phyloP scores from a whole-genome alignment of 2,113 vertebrate genomes.

The Empidonax traillii region DNA sequence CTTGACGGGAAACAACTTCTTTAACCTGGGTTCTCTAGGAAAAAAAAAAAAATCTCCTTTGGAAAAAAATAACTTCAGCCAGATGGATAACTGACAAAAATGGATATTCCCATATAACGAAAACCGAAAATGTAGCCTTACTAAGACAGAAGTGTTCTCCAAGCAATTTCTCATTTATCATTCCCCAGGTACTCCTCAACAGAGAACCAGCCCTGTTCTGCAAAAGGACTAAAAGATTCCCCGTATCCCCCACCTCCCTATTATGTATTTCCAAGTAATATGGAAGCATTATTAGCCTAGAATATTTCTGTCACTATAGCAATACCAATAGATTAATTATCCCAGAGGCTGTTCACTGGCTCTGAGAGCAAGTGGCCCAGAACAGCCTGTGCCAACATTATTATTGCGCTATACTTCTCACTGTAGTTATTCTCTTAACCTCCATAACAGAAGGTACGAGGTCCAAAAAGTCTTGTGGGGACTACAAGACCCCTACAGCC shows the following conservation, averaged over 20 bases:
- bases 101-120: neutral
- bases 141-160: neutral
- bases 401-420: neutral
- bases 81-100: neutral
- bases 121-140: neutral
- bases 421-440: neutral
- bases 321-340: constrained; percentile 33
- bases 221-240: neutral
- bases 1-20: neutral
- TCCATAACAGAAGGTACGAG: neutral
- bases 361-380: neutral
- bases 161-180: neutral
- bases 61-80: neutral
- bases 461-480: neutral
- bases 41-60: neutral
- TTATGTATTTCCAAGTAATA: neutral
- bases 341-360: neutral
- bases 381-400: neutral
- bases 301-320: constrained; percentile 22
- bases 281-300: neutral
- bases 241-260: neutral
- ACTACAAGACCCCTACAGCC: neutral
- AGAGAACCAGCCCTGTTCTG: neutral
- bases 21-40: neutral
- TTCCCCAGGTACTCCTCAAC: neutral